These are phyloP conservation scores for Scartelaos histophorus DNA, from an alignment of 2,113 vertebrate genomes.

Conservation along the genomic window DNA sequence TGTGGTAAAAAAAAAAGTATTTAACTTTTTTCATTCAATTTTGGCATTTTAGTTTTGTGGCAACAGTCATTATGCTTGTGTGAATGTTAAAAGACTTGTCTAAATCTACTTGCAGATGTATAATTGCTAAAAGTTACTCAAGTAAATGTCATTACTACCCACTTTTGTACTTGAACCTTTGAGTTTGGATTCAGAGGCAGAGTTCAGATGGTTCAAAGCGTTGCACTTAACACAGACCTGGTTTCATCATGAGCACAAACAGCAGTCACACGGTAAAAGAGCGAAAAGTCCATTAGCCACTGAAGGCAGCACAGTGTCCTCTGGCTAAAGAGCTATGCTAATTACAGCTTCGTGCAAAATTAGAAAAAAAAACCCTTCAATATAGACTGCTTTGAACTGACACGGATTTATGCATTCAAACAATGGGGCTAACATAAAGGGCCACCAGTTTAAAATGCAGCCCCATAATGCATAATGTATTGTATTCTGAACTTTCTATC, in stretches of 20 bases:
- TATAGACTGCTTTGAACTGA: background rate
- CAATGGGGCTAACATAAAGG: too few relatives aligned
- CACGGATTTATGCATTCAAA: background rate
- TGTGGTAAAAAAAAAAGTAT: too few relatives aligned
- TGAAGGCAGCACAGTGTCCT: conserved; percentile 42
- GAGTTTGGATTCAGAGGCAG: conserved; percentile 5
- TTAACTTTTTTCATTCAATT: too few relatives aligned
- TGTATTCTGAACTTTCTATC: background rate
- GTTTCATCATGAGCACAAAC: conserved; percentile 61
- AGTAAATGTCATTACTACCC: background rate
- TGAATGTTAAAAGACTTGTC: too few relatives aligned
- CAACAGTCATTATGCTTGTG: too few relatives aligned
- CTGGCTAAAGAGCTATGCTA: conserved; percentile 23
- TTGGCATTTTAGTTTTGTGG: too few relatives aligned
- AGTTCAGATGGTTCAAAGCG: conserved; percentile 45
- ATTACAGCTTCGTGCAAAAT: conserved; percentile 44
- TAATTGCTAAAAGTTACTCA: too few relatives aligned
- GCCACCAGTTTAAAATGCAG: background rate
- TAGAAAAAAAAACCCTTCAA: conserved; percentile 4
- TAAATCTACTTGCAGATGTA: too few relatives aligned
- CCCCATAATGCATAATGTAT: background rate
- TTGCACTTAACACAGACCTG: conserved; percentile 50
- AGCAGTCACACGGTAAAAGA: conserved; percentile 19
- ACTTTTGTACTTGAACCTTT: conserved; percentile 33
- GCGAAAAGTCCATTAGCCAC: conserved; percentile 34